Conservation (phyloP, 2,888 invertebrate genomes). For the Ommatoiulus sabulosus region DNA sequence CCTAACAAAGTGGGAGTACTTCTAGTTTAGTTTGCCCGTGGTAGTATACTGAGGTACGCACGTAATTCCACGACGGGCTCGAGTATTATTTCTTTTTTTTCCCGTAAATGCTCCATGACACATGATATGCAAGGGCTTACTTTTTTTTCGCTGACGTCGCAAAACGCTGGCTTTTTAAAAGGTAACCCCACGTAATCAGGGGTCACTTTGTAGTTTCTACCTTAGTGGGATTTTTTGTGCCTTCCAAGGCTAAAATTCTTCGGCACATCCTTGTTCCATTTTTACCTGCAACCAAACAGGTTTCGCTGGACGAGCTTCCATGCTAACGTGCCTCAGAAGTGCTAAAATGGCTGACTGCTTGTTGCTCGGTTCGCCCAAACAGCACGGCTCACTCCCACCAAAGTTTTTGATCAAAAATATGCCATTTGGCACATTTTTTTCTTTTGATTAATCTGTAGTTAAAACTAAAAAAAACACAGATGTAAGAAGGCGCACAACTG, state of each 20-base stretch:
- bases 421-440: background rate
- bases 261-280: constrained; percentile 43
- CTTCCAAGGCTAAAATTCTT: constrained; percentile 43
- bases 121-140: constrained; percentile 36
- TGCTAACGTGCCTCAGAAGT: constrained; percentile 15
- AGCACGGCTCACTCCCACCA: background rate
- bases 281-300: constrained; percentile 36
- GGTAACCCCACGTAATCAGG: constrained; percentile 43
- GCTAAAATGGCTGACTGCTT: constrained; percentile 23
- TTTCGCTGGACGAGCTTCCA: constrained; percentile 26
- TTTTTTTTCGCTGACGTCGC: constrained; percentile 31
- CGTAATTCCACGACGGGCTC: background rate
- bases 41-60: background rate
- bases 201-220: constrained; percentile 43
- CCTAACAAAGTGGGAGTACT: background rate
- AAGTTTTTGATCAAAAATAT: background rate
- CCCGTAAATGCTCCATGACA: background rate
- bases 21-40: background rate
- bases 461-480: background rate
- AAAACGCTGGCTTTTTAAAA: constrained; percentile 32
- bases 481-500: background rate
- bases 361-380: background rate
- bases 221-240: constrained; percentile 40
- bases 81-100: background rate
- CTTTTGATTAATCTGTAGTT: background rate